Percentiles rank a stretch among this genome's conserved stretches.
Conservation (phyloP, 1,140 invertebrate species). For the Chironomus striatipennis region DNA sequence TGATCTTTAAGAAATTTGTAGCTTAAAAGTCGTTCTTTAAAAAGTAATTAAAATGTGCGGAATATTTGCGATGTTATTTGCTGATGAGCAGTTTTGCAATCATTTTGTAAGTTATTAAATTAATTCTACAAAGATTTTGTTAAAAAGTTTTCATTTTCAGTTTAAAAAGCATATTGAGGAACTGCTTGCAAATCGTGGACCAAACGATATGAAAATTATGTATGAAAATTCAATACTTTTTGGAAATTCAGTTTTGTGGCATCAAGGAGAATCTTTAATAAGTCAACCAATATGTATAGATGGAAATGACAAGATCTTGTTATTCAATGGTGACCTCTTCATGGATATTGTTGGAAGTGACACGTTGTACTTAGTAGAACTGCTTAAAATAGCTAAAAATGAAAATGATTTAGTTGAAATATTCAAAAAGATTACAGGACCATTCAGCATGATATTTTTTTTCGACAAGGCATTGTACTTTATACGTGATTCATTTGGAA, state of each 20-base stretch:
- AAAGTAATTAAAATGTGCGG: constrained; percentile 37
- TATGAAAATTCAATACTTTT: constrained; percentile 35
- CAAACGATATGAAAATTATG: neutral
- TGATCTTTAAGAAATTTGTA: no score
- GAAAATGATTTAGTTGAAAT: constrained; percentile 43
- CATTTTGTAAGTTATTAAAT: constrained; percentile 42
- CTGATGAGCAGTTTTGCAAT: constrained; percentile 47
- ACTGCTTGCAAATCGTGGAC: neutral
- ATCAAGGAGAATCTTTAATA: constrained; percentile 49
- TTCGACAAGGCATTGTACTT: constrained; percentile 65
- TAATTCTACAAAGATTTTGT: neutral
- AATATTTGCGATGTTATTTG: constrained; percentile 37
- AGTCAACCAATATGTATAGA: constrained; percentile 47
- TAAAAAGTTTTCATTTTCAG: neutral
- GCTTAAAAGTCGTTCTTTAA: no score
- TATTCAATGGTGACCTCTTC: constrained; percentile 82
- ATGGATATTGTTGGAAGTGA: constrained; percentile 36
- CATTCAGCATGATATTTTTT: constrained; percentile 76
- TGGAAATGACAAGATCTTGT: constrained; percentile 45
- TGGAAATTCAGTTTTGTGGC: constrained; percentile 57
- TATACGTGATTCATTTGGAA: constrained; percentile 75
- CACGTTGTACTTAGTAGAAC: constrained; percentile 31
- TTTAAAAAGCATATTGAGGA: neutral
- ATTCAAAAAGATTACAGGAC: constrained; percentile 59
- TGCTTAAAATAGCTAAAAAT: constrained; percentile 26